These are phyloP conservation scores for Rhombomys opimus DNA, from an alignment of 2,113 vertebrate species.

Conservation along the genomic window DNA sequence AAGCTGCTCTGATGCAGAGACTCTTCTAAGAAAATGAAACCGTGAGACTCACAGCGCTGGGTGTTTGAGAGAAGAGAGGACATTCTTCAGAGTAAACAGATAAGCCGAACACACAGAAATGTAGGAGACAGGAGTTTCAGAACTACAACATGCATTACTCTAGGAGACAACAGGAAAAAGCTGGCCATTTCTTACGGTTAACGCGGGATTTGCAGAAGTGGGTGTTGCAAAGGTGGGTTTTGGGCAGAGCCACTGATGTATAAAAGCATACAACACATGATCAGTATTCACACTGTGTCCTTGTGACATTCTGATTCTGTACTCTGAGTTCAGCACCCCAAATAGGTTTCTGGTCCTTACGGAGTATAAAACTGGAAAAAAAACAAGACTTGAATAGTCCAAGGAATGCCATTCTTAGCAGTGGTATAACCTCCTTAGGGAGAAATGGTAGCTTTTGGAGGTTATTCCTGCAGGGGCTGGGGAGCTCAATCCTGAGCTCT, in stretches of 20 bases:
- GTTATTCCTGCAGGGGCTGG: not conserved
- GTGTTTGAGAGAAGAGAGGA: not conserved
- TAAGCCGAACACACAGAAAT: not conserved
- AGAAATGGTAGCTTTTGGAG: not conserved
- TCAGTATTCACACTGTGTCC: slow-evolving; percentile 63
- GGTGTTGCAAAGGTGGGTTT: not conserved
- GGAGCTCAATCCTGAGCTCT: not conserved
- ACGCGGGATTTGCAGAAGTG: not conserved
- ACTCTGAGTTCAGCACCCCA: slow-evolving; percentile 58
- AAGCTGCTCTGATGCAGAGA: slow-evolving; percentile 55
- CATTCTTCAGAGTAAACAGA: not conserved
- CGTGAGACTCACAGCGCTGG: not conserved
- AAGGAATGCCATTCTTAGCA: slow-evolving; percentile 59
- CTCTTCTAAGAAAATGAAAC: slow-evolving; percentile 35
- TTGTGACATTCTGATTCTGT: slow-evolving; percentile 17
- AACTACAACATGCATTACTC: not conserved
- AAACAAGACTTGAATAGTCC: not conserved
- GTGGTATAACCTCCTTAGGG: slow-evolving; percentile 49
- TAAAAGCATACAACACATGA: not conserved
- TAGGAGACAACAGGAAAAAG: not conserved
- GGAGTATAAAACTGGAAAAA: slow-evolving; percentile 60
- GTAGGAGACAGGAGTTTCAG: not conserved
- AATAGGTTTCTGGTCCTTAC: slow-evolving; percentile 68
- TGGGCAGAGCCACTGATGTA: slow-evolving; percentile 7
- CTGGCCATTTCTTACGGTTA: not conserved